Base-by-base conservation (phyloP, 2,888 invertebrate genomes). In the Tridacna gigas region DNA sequence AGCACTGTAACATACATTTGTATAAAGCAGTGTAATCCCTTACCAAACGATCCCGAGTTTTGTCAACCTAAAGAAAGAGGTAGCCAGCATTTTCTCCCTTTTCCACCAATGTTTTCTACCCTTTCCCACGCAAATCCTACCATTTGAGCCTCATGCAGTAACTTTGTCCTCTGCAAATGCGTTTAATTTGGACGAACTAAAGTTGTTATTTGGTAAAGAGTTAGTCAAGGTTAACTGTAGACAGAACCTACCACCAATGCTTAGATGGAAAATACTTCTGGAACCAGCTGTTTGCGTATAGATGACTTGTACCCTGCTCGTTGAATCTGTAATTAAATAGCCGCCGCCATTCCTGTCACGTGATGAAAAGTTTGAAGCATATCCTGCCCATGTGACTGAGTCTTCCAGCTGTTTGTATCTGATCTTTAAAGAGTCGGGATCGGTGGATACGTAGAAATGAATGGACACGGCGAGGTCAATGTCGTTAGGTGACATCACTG, bases 261-360 rank as follows among this genome's bases (percentile, higher is more conserved):
- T 51, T 13, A 71, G 20, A n/a, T 48, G 11, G 20, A 71, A 71
- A 11, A 71, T 47, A 51, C 51, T 48, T 45, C 51, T 71, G 7
- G 26, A 51, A 22, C 5, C 18, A 4, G 11, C 22, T 15, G 22
- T 47, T 22, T 48, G 22, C 51, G 22, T 71, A 26, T 71, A 71
- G 18, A 71, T 25, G 22, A 71, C 47, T 48, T 71, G 25, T 13
- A 71, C 71, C n/a, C 11, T 22, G 22, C 22, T 25, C 7, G 71
- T 51, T 15, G 71, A 51, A n/a, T 51, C 71, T 20, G 47, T 71
- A 15, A 71, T 47, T 22, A 47, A 22, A 22, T 51, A 71, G n/a
- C 71, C 71, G 26, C 71, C 71, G 22, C 25, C 18, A 45, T 22
- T 11, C 13, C 20, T 22, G 48, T 51, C 25, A 18, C 71, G 48